A percentile compares a stretch with the other conserved stretches of the same genome.
These are phyloP conservation scores for Ormyrus thymus DNA, from an alignment of 2,888 invertebrate genomes.

Conservation along the genomic window DNA sequence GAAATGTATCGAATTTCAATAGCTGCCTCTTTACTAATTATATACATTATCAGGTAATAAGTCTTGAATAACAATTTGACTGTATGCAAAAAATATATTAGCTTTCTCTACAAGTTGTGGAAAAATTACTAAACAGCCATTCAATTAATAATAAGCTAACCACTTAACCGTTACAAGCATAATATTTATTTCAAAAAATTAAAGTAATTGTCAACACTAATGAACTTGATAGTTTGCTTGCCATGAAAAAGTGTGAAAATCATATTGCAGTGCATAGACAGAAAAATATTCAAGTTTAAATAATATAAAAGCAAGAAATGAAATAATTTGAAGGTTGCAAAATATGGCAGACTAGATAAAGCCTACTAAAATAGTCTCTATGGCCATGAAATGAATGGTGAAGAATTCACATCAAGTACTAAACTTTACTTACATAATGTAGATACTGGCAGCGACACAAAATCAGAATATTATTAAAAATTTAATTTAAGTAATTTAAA, in stretches of 20 bases:
- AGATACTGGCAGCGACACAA: conserved; percentile 77
- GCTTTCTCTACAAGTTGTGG: conserved; percentile 25
- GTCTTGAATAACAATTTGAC: conserved; percentile 7
- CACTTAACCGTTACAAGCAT: conserved; percentile 47
- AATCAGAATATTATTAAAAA: conserved; percentile 69
- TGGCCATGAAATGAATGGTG: conserved; percentile 61
- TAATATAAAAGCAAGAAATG: conserved; percentile 40
- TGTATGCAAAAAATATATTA: conserved; percentile 51
- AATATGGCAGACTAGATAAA: conserved; percentile 57
- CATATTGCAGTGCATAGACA: conserved; percentile 47
- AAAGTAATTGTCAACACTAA: conserved; percentile 33
- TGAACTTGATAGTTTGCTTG: conserved; percentile 32
- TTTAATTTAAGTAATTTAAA: conserved; percentile 30
- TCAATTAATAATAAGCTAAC: conserved; percentile 50
- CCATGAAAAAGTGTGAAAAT: conserved; percentile 41
- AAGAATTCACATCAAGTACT: conserved; percentile 69
- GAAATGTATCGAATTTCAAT: too few species aligned
- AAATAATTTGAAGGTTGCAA: conserved; percentile 47
- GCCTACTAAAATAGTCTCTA: conserved; percentile 63
- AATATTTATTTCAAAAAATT: conserved; percentile 20
- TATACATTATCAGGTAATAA: not conserved
- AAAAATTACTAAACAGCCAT: conserved; percentile 49
- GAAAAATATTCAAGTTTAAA: conserved; percentile 41
- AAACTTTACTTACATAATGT: conserved; percentile 77
- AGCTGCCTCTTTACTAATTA: not conserved